A percentile compares a stretch with the other conserved stretches of the same genome.
These are phyloP conservation scores for Diadegma fenestrale DNA, from an alignment of 2,888 invertebrate genomes.

Conservation along the genomic window DNA sequence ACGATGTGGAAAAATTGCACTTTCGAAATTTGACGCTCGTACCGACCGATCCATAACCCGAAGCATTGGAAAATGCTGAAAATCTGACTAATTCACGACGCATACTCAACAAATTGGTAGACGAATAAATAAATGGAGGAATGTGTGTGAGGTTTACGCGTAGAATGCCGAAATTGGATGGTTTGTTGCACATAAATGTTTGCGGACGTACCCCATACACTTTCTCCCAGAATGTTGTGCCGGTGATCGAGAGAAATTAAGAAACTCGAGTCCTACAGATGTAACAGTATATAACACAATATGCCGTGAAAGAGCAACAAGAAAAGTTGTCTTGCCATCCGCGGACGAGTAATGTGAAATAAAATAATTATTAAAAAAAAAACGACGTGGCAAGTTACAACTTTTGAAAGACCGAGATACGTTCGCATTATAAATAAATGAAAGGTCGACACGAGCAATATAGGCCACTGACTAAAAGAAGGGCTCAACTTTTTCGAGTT, in stretches of 20 bases:
- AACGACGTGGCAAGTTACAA: background rate
- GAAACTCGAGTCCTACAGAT: conserved; percentile 60
- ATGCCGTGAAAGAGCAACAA: conserved; percentile 16
- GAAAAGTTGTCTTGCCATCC: conserved; percentile 19
- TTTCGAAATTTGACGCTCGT: no score
- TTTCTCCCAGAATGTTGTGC: conserved; percentile 71
- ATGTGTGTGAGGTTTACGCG: background rate
- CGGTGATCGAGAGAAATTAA: conserved; percentile 68
- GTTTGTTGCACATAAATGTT: conserved; percentile 69
- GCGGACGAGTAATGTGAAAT: conserved; percentile 1
- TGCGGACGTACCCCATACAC: conserved; percentile 72
- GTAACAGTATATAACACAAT: conserved; percentile 20
- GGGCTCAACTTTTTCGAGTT: background rate
- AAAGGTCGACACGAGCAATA: background rate
- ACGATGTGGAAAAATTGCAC: no score
- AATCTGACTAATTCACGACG: background rate
- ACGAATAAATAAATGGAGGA: background rate
- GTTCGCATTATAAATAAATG: conserved; percentile 1
- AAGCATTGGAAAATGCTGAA: background rate
- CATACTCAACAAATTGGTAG: background rate
- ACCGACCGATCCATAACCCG: no score
- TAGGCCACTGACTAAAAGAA: background rate
- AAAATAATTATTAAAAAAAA: conserved; percentile 3
- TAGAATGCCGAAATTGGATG: conserved; percentile 65
- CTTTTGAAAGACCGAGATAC: background rate